Base-by-base conservation (phyloP, 2,888 invertebrate genomes). In the Lasioglossum lativentre region DNA sequence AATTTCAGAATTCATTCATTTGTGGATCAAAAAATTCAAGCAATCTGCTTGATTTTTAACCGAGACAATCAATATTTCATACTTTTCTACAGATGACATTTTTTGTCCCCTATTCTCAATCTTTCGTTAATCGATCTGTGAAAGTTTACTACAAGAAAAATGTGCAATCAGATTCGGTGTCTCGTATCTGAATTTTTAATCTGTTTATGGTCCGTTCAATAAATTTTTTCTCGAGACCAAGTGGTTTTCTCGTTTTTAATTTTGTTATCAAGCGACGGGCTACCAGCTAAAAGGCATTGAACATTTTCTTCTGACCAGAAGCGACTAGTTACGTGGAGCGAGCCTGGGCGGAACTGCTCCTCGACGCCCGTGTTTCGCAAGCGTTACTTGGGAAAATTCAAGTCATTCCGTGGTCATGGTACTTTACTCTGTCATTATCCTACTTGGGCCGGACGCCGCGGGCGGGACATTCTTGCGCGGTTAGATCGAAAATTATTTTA, bases 381-480 rank as follows among this genome's bases (percentile, higher is more conserved):
- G 59, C 27, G 52, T 75, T 66, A 52, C 66, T 79, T 68, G 78
- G 74, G 82, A 83, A 88, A 88, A 88, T 83, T 86, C 86, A 75
- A 86, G 86, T 86, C 78, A 75, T 78, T 86, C 82, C 74, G 52
- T 40, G 74, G 68, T 63, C 76, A 40, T 59, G 82, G 66, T 47
- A 63, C 59, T 78, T 78, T 77, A 78, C 82, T 74, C 82, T 82
- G 82, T 86, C 82, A 82, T 86, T 86, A 86, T 82, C 82, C 79
- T 34, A 82, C 79, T 82, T 86, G 78, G 80, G 74, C 52, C 78
- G 30, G 30, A 47, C 52, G 83, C 52, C 68, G 66, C 80, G 66
- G 70, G 76, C 56, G 42, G 78, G 66, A 78, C 84, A 85, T 72
- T 83, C 83, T 70, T 63, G 38, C 70, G 75, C 75, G 75, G 77